These are phyloP conservation scores for Eupeodes latifasciatus DNA, from an alignment of 2,888 invertebrate species.

Conservation along the genomic window DNA sequence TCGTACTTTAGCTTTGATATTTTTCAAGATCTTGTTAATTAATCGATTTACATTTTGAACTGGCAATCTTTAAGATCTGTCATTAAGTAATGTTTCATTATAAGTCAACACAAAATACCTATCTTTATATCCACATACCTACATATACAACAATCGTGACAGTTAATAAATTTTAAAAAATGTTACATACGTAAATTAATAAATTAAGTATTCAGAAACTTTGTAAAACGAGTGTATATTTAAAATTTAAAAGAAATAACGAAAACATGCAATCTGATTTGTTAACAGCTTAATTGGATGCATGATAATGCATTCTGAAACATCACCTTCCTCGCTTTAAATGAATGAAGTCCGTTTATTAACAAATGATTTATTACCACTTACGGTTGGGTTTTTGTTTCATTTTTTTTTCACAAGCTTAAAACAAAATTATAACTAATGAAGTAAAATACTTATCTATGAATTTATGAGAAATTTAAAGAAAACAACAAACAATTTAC, in stretches of 20 bases:
- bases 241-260: not conserved
- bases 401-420: slow-evolving; percentile 1
- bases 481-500: not conserved
- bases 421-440: slow-evolving; percentile 15
- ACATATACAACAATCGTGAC: slow-evolving; percentile 18
- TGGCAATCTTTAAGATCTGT: not conserved
- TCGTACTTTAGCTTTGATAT: not conserved
- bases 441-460: not conserved
- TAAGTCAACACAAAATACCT: not conserved
- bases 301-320: slow-evolving; percentile 1
- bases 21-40: slow-evolving; percentile 1
- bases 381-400: not conserved
- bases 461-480: not conserved
- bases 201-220: not conserved
- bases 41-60: slow-evolving; percentile 9
- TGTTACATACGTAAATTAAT: not conserved
- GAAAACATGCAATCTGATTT: slow-evolving; percentile 15
- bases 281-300: slow-evolving; percentile 41
- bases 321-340: slow-evolving; percentile 5
- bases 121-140: not conserved
- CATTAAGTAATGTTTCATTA: not conserved
- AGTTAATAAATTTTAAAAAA: slow-evolving; percentile 13
- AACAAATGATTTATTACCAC: slow-evolving; percentile 28
- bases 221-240: not conserved
- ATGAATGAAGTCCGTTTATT: slow-evolving; percentile 25